Evolutionary conservation across 2,113 vertebrate genomes (phyloP).

Genomic region (Silurus asotus): DNA sequence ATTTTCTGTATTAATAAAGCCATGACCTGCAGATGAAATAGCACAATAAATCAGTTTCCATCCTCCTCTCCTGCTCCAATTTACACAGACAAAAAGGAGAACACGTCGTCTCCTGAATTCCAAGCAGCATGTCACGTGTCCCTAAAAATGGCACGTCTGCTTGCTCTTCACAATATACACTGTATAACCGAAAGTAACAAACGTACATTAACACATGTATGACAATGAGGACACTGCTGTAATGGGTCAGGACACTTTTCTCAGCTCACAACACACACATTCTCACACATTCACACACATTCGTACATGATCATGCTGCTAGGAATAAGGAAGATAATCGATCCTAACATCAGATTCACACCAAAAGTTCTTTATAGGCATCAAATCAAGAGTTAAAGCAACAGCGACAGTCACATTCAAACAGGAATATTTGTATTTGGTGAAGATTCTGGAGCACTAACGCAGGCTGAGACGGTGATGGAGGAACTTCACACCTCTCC

Average conservation of each 20-base stretch:
- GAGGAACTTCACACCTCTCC: background rate
- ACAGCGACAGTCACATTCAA: background rate
- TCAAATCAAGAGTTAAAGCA: background rate
- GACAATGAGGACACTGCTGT: background rate
- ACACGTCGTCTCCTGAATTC: background rate
- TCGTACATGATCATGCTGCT: background rate
- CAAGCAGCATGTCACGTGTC: conserved; percentile 20
- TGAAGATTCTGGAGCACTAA: background rate
- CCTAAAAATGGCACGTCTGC: background rate
- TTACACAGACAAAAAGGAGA: conserved; percentile 1
- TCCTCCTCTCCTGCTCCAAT: background rate
- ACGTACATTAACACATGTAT: background rate
- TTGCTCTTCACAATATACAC: background rate
- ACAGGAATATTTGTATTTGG: background rate
- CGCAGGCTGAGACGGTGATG: background rate
- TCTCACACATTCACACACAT: background rate
- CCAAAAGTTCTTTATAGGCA: background rate
- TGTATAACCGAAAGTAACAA: background rate
- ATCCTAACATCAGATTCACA: background rate
- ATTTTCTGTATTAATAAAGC: background rate
- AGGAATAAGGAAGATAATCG: background rate
- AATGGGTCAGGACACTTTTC: background rate
- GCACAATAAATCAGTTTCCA: background rate
- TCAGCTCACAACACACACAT: background rate
- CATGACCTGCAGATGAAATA: background rate